Evolutionary conservation across 2,888 invertebrate species (phyloP).

Genomic region (Odontocolon sp.): DNA sequence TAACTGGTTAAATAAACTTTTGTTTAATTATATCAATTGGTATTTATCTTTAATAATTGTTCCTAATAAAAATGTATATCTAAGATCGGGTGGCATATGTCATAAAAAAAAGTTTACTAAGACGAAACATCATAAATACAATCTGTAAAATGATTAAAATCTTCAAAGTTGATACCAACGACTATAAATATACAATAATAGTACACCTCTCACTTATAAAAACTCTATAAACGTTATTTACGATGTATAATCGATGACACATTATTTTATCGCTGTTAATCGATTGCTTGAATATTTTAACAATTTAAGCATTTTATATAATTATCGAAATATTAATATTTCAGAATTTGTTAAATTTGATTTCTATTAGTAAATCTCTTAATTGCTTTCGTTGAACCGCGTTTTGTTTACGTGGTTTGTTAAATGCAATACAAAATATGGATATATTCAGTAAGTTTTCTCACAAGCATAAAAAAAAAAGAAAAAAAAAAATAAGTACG

Average conservation of each 20-base stretch:
- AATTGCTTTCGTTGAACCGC: background rate
- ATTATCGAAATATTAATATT: background rate
- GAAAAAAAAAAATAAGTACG: background rate
- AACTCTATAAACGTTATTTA: conserved; percentile 19
- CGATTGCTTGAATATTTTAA: conserved; percentile 2
- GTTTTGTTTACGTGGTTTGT: background rate
- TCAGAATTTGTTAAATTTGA: background rate
- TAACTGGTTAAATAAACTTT: conserved; percentile 51
- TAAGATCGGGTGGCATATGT: background rate
- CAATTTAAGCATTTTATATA: background rate
- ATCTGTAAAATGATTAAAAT: conserved; percentile 29
- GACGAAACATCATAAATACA: conserved; percentile 28
- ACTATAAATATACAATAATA: conserved; percentile 34
- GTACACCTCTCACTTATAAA: conserved; percentile 12
- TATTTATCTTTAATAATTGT: background rate
- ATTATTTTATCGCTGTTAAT: background rate
- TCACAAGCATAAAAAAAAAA: background rate
- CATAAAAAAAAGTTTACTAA: conserved; percentile 25
- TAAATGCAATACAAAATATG: conserved; percentile 19
- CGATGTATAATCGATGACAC: background rate
- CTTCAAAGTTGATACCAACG: conserved; percentile 16
- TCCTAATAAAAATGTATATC: background rate
- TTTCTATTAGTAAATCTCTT: background rate
- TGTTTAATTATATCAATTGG: conserved; percentile 35
- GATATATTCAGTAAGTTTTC: background rate